Evolutionary conservation across 1,140 invertebrate species (phyloP).

Genomic region (Pemphigus obesinymphae): DNA sequence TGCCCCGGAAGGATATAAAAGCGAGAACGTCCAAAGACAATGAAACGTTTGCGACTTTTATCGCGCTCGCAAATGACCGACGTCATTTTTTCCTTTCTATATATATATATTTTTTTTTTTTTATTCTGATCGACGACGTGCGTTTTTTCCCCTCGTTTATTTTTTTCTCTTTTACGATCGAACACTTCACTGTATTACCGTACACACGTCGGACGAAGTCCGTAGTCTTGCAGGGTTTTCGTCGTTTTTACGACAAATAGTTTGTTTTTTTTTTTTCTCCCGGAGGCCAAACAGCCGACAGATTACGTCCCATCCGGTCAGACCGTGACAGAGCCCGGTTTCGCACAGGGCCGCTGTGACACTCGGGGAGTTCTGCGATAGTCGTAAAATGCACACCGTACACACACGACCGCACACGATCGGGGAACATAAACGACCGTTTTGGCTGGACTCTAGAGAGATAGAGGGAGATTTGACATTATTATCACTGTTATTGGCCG

Average conservation of each 20-base stretch:
- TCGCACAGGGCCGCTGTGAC: no score
- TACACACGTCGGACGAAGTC: no score
- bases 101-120: neutral
- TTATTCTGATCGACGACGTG: neutral
- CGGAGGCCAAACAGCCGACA: no score
- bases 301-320: neutral
- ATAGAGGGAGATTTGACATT: neutral
- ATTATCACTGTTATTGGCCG: neutral
- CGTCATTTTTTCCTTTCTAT: neutral
- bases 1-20: neutral
- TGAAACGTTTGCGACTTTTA: neutral
- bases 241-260: constrained; percentile 10
- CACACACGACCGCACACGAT: neutral
- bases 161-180: constrained; percentile 12
- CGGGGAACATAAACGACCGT: neutral
- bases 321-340: no score
- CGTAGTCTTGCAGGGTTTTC: neutral
- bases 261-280: no score
- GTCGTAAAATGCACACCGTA: neutral
- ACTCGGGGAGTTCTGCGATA: no score
- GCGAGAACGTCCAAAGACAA: neutral
- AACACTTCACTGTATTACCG: neutral
- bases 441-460: neutral
- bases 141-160: neutral
- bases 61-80: neutral